phyloP scores from a whole-genome alignment of 2,888 invertebrate species.

The Drosophila prostipennis region DNA sequence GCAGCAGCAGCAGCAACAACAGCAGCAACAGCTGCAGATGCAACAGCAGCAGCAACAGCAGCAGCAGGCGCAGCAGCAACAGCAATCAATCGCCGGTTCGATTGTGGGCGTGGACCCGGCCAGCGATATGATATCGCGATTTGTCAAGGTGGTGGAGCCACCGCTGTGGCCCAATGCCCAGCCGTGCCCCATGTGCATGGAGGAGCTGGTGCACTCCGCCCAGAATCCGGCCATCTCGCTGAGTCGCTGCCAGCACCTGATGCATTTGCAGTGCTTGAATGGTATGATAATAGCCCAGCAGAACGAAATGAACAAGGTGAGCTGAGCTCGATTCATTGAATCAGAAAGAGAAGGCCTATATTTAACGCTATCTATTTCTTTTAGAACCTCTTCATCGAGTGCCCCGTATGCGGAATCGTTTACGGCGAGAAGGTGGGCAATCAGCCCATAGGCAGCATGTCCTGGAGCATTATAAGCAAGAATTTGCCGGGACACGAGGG shows the following conservation, averaged over 20 bases:
- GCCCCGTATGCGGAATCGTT: conserved; percentile 93
- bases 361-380: background rate
- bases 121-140: conserved; percentile 87
- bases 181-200: conserved; percentile 89
- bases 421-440: conserved; percentile 92
- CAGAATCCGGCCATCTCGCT: conserved; percentile 87
- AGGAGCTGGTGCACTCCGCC: conserved; percentile 85
- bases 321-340: background rate
- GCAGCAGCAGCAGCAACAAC: conserved; percentile 62
- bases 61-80: conserved; percentile 65
- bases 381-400: conserved; percentile 90
- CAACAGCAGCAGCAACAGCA: conserved; percentile 54
- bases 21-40: conserved; percentile 56
- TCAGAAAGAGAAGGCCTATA: background rate
- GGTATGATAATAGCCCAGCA: conserved; percentile 89
- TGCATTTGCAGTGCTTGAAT: conserved; percentile 92
- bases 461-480: conserved; percentile 90
- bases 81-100: conserved; percentile 83
- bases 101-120: conserved; percentile 85
- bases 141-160: conserved; percentile 88
- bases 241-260: conserved; percentile 90
- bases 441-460: conserved; percentile 93
- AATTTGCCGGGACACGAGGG: conserved; percentile 88
- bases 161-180: conserved; percentile 89
- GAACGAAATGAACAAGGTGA: conserved; percentile 84